These are phyloP conservation scores for Corythoichthys intestinalis DNA, from an alignment of 2,113 vertebrate genomes.

Conservation along the genomic window DNA sequence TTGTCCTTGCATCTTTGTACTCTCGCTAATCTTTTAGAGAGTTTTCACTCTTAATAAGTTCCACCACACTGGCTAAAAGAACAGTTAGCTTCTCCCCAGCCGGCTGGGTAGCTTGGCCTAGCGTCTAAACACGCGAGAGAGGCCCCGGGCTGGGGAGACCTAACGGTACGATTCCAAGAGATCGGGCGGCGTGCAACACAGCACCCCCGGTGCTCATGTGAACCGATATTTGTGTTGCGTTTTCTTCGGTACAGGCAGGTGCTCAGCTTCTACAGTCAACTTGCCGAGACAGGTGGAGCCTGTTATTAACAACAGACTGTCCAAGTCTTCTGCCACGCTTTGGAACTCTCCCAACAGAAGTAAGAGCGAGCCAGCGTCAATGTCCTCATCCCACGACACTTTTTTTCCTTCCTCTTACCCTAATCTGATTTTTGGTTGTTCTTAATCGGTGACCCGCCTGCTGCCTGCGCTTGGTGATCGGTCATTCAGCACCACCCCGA, in stretches of 20 bases:
- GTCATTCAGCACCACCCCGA: slow-evolving; percentile 60
- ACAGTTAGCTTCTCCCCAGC: too few relatives aligned
- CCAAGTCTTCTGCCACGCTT: slow-evolving; percentile 96
- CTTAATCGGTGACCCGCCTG: slow-evolving; percentile 70
- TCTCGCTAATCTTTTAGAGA: too few relatives aligned
- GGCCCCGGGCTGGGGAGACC: too few relatives aligned
- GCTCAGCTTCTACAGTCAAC: slow-evolving; percentile 95
- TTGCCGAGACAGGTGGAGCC: slow-evolving; percentile 95
- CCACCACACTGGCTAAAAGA: too few relatives aligned
- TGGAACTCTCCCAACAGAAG: slow-evolving; percentile 99
- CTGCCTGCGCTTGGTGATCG: slow-evolving; percentile 74
- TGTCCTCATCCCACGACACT: slow-evolving; percentile 49
- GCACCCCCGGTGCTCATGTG: slow-evolving; percentile 44
- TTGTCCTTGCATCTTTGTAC: too few relatives aligned
- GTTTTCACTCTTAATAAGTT: too few relatives aligned
- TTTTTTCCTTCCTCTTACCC: slow-evolving; percentile 7
- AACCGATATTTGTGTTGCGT: slow-evolving; percentile 76
- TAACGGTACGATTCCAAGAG: slow-evolving; percentile 1
- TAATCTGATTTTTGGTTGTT: slow-evolving; percentile 50
- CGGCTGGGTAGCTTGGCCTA: too few relatives aligned
- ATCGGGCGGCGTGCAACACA: slow-evolving; percentile 1
- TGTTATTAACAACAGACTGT: slow-evolving; percentile 97
- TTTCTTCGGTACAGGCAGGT: slow-evolving; percentile 93
- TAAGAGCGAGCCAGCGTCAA: slow-evolving; percentile 78
- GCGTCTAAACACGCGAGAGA: too few relatives aligned